Conservation (phyloP, 2,797 vertebrate genomes). For the Artibeus jamaicensis region DNA sequence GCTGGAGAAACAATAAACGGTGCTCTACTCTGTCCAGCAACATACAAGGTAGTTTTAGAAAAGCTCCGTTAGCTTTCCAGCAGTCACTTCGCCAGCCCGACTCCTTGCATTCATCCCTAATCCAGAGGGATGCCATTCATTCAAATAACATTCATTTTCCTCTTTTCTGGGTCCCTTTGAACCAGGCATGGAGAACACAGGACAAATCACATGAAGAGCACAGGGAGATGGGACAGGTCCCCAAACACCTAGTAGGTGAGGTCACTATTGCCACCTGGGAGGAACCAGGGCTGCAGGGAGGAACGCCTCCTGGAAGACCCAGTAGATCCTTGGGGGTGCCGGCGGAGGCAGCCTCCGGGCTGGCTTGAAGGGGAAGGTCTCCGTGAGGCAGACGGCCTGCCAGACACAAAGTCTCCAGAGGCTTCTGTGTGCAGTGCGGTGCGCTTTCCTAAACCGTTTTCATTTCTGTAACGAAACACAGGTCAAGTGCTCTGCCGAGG, state of each 20-base stretch:
- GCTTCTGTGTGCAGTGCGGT: background rate
- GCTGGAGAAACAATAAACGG: background rate
- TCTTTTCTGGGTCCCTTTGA: background rate
- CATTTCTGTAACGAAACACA: background rate
- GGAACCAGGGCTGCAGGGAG: background rate
- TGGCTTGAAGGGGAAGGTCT: no score
- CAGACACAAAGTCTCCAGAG: background rate
- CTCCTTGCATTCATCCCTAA: background rate
- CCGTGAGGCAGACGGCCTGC: background rate
- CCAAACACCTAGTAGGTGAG: fast-evolving
- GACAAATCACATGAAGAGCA: background rate
- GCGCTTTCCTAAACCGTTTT: background rate
- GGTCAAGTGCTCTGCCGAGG: background rate
- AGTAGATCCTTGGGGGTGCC: background rate
- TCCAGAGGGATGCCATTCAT: no score
- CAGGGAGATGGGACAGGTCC: background rate
- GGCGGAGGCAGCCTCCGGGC: background rate
- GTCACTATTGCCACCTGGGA: background rate
- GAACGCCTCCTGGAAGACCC: background rate
- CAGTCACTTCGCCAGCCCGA: background rate
- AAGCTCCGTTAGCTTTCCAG: background rate
- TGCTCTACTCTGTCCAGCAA: background rate
- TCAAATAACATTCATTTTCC: background rate
- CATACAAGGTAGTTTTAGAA: no score
- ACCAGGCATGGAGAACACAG: background rate